Conservation (phyloP, 2,797 vertebrate genomes). For the Thalassophryne amazonica region DNA sequence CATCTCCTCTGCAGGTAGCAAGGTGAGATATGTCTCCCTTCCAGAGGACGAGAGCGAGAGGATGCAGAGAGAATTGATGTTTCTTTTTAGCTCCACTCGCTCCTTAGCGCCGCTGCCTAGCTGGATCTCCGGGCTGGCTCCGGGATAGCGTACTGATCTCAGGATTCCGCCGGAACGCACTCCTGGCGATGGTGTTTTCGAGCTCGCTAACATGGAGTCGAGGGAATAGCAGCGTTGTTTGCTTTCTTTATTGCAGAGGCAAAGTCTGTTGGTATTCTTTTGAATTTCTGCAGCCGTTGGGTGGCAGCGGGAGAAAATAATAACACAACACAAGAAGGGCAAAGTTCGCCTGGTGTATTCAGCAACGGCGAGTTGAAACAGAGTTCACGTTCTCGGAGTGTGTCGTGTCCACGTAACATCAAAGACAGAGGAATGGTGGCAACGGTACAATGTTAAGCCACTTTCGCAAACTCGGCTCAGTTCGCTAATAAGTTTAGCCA, state of each 20-base stretch:
- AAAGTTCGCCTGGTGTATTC: conserved; percentile 51
- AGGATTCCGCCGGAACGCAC: conserved; percentile 77
- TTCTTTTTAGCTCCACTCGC: conserved; percentile 59
- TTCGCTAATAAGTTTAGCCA: conserved; percentile 15
- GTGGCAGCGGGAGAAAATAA: conserved; percentile 48
- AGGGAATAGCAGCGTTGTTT: conserved; percentile 68
- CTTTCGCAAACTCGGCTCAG: conserved; percentile 27
- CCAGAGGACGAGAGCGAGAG: conserved; percentile 50
- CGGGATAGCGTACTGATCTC: conserved; percentile 75
- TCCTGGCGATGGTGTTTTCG: conserved; percentile 74
- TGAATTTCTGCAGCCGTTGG: conserved; percentile 64
- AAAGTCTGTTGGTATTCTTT: conserved; percentile 68
- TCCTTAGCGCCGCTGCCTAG: conserved; percentile 51
- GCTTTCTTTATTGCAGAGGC: conserved; percentile 66
- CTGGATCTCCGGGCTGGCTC: conserved; percentile 69
- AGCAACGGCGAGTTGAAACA: conserved; percentile 59
- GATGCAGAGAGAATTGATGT: conserved; percentile 62
- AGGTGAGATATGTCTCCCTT: conserved; percentile 71
- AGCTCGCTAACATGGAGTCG: conserved; percentile 74
- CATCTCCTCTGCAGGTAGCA: conserved; percentile 71
- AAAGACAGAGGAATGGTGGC: conserved; percentile 46
- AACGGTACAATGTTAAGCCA: conserved; percentile 30
- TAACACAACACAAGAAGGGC: conserved; percentile 52
- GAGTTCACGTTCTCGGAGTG: conserved; percentile 54
- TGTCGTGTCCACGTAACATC: conserved; percentile 50